phyloP scores from a whole-genome alignment of 2,888 invertebrate genomes.

The Callimorpha dominula region DNA sequence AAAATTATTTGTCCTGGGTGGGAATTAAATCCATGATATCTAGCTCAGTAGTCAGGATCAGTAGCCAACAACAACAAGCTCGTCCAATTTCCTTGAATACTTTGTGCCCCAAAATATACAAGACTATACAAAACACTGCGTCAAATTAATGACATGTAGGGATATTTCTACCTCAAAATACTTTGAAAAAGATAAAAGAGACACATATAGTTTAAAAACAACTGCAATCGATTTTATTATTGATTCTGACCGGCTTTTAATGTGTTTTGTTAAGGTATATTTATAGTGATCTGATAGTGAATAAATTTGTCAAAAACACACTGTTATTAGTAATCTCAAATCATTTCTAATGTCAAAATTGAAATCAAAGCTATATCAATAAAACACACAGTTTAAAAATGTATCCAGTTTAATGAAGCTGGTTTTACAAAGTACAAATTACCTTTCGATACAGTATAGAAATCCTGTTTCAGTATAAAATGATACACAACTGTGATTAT shows the following conservation, averaged over 20 bases:
- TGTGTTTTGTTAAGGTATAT: neutral
- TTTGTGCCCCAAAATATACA: too few species aligned
- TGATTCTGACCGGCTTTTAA: neutral
- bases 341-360: too few species aligned
- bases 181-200: too few species aligned
- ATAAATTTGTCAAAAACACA: too few species aligned
- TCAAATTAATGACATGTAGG: too few species aligned
- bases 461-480: slow-evolving; percentile 65
- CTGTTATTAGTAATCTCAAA: neutral
- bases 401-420: slow-evolving; percentile 70
- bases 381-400: slow-evolving; percentile 60
- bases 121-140: too few species aligned
- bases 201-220: neutral
- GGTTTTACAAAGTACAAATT: slow-evolving; percentile 68
- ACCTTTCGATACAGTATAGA: slow-evolving; percentile 9
- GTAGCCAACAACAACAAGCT: too few species aligned
- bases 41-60: too few species aligned
- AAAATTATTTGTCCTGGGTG: too few species aligned
- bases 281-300: neutral
- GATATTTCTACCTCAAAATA: too few species aligned
- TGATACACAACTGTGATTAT: slow-evolving; percentile 61
- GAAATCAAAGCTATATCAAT: slow-evolving; percentile 35
- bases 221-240: neutral
- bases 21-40: too few species aligned
- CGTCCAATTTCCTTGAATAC: too few species aligned